Conservation (phyloP, 2,113 vertebrate species). For the Sigmodon hispidus region DNA sequence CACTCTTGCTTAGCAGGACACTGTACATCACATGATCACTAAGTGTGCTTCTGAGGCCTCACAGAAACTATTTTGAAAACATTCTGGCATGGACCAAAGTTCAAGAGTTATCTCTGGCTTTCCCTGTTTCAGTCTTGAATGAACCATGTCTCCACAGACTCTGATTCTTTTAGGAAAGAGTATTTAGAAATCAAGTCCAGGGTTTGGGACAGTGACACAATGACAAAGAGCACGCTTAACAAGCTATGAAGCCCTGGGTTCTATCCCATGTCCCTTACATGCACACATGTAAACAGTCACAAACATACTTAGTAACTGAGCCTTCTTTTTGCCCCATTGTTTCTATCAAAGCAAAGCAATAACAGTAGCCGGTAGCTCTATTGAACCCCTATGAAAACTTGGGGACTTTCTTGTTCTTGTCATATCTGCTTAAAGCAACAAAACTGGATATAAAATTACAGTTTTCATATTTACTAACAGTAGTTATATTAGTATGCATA, state of each 20-base stretch:
- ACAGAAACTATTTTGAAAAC: neutral
- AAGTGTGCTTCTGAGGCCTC: neutral
- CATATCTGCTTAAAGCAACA: neutral
- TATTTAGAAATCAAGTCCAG: neutral
- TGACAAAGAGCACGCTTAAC: too few relatives aligned
- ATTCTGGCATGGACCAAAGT: neutral
- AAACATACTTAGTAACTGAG: neutral
- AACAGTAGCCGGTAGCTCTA: neutral
- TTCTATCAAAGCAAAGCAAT: neutral
- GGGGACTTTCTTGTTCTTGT: neutral
- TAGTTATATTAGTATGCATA: neutral
- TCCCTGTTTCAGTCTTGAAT: neutral
- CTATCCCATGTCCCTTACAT: neutral
- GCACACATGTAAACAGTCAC: neutral
- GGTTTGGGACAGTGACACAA: too few relatives aligned
- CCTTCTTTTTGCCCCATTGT: neutral
- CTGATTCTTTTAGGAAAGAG: neutral
- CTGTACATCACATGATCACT: neutral
- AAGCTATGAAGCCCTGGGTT: neutral
- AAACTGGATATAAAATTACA: neutral
- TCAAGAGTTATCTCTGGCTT: neutral
- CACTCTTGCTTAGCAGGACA: neutral
- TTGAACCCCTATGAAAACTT: neutral
- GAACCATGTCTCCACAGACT: neutral
- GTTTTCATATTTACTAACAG: neutral